phyloP scores from a whole-genome alignment of 1,140 invertebrate genomes.

The Dreissena rostriformis region DNA sequence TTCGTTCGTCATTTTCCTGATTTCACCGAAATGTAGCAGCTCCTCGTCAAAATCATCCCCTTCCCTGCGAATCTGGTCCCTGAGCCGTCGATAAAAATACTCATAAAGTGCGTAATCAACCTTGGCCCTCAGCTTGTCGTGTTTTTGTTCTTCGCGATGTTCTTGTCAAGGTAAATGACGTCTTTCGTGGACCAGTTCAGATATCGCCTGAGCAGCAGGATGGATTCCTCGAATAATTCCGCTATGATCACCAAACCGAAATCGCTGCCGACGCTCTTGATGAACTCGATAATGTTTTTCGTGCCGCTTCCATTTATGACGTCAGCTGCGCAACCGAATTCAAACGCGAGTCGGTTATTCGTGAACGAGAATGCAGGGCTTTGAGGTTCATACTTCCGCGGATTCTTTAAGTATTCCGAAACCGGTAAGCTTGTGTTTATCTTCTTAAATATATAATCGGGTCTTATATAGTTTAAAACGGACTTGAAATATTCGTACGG shows the following conservation, averaged over 20 bases:
- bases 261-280: conserved; percentile 51
- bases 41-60: conserved; percentile 53
- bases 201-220: conserved; percentile 81
- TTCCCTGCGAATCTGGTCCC: conserved; percentile 41
- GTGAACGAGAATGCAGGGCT: conserved; percentile 46
- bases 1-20: conserved; percentile 34
- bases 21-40: conserved; percentile 49
- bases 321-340: conserved; percentile 58
- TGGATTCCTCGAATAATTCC: conserved; percentile 83
- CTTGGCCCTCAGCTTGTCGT: conserved; percentile 22
- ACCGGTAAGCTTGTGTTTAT: conserved; percentile 2
- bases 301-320: conserved; percentile 23
- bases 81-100: conserved; percentile 53
- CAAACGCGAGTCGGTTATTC: conserved; percentile 60
- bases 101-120: conserved; percentile 61
- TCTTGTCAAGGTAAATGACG: conserved; percentile 70
- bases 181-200: conserved; percentile 82
- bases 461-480: conserved; percentile 60
- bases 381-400: conserved; percentile 51
- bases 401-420: conserved; percentile 34
- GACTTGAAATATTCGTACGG: conserved; percentile 63
- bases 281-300: conserved; percentile 27
- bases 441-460: conserved; percentile 42
- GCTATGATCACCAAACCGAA: conserved; percentile 83
- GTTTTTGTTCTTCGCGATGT: conserved; percentile 35